These are phyloP conservation scores for Rosalia funebris DNA, from an alignment of 2,888 invertebrate genomes.

Conservation along the genomic window DNA sequence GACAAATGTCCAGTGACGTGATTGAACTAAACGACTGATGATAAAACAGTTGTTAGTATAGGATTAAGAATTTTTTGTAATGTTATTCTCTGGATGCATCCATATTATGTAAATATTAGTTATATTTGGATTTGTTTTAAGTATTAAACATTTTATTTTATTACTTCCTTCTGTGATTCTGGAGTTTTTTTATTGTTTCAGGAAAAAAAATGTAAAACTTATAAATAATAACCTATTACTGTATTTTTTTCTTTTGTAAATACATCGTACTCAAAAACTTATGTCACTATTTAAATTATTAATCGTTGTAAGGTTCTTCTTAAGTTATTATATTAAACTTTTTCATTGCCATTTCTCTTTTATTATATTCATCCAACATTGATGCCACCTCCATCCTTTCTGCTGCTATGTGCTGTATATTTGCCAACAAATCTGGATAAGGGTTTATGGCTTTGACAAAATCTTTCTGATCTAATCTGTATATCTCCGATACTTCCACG, in stretches of 20 bases:
- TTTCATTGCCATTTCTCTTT: conserved; percentile 40
- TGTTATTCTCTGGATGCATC: neutral
- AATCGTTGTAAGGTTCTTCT: conserved; percentile 7
- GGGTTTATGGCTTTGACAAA: conserved; percentile 62
- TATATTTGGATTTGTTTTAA: conserved; percentile 22
- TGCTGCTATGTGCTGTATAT: conserved; percentile 65
- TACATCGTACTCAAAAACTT: conserved; percentile 39
- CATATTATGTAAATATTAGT: conserved; percentile 29
- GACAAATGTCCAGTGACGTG: conserved; percentile 28
- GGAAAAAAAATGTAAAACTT: conserved; percentile 17
- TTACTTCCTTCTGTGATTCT: conserved; percentile 35
- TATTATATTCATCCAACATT: conserved; percentile 60
- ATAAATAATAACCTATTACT: conserved; percentile 27
- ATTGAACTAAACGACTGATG: conserved; percentile 41
- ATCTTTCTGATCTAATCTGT: conserved; percentile 60
- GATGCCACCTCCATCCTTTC: conserved; percentile 66
- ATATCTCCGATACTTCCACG: conserved; percentile 62
- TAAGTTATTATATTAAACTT: conserved; percentile 30
- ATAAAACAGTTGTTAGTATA: conserved; percentile 15
- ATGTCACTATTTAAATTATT: conserved; percentile 16
- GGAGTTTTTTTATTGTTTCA: conserved; percentile 20
- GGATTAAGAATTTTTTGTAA: neutral
- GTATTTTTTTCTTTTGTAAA: conserved; percentile 39
- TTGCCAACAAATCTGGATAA: conserved; percentile 63
- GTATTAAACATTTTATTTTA: conserved; percentile 11